Evolutionary conservation across 2,113 vertebrate species (phyloP).

Genomic region (Salvelinus alpinus): DNA sequence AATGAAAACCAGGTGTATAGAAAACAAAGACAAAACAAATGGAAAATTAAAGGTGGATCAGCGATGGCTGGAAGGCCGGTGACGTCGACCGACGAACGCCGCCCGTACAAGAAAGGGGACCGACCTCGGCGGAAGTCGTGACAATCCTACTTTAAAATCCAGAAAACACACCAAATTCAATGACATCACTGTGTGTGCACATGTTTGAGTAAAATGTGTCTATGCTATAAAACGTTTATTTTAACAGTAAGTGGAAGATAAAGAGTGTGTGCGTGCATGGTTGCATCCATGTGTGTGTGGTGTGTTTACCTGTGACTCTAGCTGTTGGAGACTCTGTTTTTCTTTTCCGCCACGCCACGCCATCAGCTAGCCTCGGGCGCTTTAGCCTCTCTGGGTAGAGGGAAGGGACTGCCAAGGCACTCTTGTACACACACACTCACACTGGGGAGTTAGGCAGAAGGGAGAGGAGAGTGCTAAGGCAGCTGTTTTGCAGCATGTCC

Average conservation of each 20-base stretch:
- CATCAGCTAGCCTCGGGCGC: constrained; percentile 15
- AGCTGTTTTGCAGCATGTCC: constrained; percentile 8
- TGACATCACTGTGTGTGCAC: background rate
- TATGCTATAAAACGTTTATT: background rate
- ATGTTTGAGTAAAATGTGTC: background rate
- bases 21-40: too few relatives aligned
- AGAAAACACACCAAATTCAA: constrained; percentile 21
- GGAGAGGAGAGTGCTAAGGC: constrained; percentile 1
- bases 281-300: background rate
- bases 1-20: too few relatives aligned
- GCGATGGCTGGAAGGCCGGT: too few relatives aligned
- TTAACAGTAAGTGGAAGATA: too few relatives aligned
- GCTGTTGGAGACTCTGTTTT: background rate
- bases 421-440: background rate
- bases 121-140: too few relatives aligned
- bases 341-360: constrained; percentile 6
- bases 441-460: background rate
- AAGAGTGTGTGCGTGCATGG: background rate
- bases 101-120: too few relatives aligned
- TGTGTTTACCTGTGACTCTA: background rate
- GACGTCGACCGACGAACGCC: too few relatives aligned
- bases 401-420: background rate
- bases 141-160: constrained; percentile 17
- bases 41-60: too few relatives aligned
- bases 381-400: background rate